phyloP scores from a whole-genome alignment of 1,140 invertebrate species.

The Thaumatotibia leucotreta region DNA sequence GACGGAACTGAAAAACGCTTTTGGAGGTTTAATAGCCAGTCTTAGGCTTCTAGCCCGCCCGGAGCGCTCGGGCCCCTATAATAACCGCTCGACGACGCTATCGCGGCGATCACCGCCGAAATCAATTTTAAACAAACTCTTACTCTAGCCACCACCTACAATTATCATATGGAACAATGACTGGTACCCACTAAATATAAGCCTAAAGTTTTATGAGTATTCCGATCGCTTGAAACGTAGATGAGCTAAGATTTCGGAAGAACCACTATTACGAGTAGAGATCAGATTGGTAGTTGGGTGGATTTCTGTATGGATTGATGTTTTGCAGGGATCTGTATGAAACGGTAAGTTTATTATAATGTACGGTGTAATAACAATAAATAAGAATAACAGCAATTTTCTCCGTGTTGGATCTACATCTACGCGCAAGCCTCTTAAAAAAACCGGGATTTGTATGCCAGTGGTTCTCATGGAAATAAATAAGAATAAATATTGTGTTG shows the following conservation, averaged over 20 bases:
- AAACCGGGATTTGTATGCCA: too few species aligned
- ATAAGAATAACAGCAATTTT: too few species aligned
- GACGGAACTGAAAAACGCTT: background rate
- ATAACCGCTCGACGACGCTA: constrained; percentile 55
- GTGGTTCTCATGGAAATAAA: too few species aligned
- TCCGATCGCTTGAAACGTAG: background rate
- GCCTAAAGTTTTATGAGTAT: background rate
- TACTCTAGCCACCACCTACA: constrained; percentile 57
- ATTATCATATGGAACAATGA: constrained; percentile 63
- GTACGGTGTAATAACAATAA: too few species aligned
- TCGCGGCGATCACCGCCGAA: constrained; percentile 56
- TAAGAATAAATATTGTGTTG: too few species aligned
- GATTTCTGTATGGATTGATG: too few species aligned
- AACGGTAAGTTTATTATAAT: too few species aligned
- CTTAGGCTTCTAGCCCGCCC: background rate
- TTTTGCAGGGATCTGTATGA: too few species aligned
- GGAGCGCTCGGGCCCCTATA: constrained; percentile 40
- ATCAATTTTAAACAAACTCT: constrained; percentile 72
- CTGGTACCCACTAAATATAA: constrained; percentile 40
- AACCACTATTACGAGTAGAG: too few species aligned
- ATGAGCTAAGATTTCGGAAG: background rate
- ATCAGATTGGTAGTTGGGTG: too few species aligned
- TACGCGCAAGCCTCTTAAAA: too few species aligned
- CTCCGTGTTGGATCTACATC: too few species aligned
- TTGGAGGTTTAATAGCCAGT: background rate